Base-by-base conservation (phyloP, 2,797 vertebrate species). In the Gambelia wislizenii region DNA sequence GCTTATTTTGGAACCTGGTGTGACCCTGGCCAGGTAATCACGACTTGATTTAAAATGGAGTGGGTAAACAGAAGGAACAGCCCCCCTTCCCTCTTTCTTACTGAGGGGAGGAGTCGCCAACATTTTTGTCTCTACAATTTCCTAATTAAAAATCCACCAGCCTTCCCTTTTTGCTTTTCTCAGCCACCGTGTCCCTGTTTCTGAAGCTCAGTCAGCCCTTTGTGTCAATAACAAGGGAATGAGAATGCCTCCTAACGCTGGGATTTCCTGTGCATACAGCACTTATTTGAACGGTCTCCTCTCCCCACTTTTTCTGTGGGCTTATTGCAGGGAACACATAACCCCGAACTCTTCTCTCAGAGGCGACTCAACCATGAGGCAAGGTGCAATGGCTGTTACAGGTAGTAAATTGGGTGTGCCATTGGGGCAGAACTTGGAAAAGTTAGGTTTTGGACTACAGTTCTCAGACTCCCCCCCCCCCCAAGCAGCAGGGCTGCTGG, bases 191-290 rank as follows among this genome's bases (percentile, higher is more conserved):
- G 33, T 49, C 47, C 47, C 47, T 72, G 82, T 89, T 54, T 72
- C 87, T 78, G 0, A 13, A 94, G 70, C 85, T 88, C 87, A 70
- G 47, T 84, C 82, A 91, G 92, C 90, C 89, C 93, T 95, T 93
- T 92, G 91, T 94, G 93, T 95, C 95, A 91, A 90, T 94, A 95
- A 94, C 94, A 94, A 88, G 83, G 67, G 89, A 76, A 90, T 93
- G 90, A 93, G 95, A 95, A 95, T 8, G 61, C 93, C 72, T 94
- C 89, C 94, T 91, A 94, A 76, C 91, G 87, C n/a, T 89, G 95
- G 95, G 94, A 89, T 95, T 96, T 96, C 95, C 96, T 96, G 93
- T 93, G 8, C 95, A 96, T 94, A 88, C 95, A 94, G 96, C 96
- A 94, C 87, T 91, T 89, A 95, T 96, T 95, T 95, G 27, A 80